Evolutionary conservation across 2,113 vertebrate species (phyloP).

Genomic region (Catharus bicknelli): DNA sequence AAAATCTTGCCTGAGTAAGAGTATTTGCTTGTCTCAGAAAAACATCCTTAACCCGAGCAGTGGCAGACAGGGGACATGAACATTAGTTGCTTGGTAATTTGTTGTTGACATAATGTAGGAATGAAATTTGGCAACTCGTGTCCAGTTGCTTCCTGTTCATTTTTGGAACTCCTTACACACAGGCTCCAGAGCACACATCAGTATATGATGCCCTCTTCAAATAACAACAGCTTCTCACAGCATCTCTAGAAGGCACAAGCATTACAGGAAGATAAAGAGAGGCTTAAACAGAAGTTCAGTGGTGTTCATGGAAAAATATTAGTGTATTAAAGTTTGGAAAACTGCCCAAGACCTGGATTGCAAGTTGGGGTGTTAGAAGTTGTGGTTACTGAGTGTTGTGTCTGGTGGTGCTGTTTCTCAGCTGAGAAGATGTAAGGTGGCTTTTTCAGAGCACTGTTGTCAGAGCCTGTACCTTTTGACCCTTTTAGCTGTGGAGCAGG

Average conservation of each 20-base stretch:
- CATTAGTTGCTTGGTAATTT: background rate
- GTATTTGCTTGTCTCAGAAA: background rate
- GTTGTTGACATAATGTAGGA: background rate
- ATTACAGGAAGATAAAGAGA: background rate
- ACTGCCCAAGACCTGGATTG: background rate
- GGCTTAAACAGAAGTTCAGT: background rate
- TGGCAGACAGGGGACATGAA: background rate
- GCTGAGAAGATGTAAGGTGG: background rate
- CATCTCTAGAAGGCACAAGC: background rate
- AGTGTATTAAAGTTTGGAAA: background rate
- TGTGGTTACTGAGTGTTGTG: background rate
- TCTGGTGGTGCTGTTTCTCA: background rate
- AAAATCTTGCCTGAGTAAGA: background rate
- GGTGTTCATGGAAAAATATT: background rate
- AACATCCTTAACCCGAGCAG: background rate
- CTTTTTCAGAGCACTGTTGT: background rate
- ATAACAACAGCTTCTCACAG: accelerated
- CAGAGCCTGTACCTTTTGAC: conserved; percentile 75
- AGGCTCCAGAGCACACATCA: background rate
- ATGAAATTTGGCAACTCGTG: background rate
- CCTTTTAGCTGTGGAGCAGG: conserved; percentile 94
- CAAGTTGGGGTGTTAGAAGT: background rate
- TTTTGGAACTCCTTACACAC: background rate
- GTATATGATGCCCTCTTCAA: background rate
- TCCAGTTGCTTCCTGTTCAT: background rate